Base-by-base conservation (phyloP, 2,888 invertebrate genomes). In the Agonum fuliginosum region DNA sequence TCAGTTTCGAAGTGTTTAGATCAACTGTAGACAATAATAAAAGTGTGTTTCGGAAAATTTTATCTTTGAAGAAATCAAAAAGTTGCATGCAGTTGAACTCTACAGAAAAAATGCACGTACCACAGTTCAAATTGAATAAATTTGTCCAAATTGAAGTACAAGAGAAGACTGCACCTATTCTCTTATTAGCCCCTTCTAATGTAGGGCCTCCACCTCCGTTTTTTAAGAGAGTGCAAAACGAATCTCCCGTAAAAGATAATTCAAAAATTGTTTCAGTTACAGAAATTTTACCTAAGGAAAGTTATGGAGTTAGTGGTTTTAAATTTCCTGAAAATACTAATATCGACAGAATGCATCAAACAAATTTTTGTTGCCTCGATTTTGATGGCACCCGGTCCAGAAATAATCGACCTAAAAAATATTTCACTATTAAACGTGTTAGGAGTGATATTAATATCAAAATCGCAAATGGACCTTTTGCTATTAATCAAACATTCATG, bases 1-100 rank as follows among this genome's bases (percentile, higher is more conserved):
- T 76, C 14, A 30, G 37, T 37, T 76, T 76, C 5, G 76, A 76
- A 76, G 51, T 76, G 1, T 69, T 69, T 22, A 46, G 43, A 22
- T 20, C 76, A 14, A 14, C 67, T 3, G n/a, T 62, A 6, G 65
- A 74, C 6, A 12, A 10, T 4, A 65, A 51, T n/a, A n/a, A n/a
- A n/a, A 43, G 74, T 74, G 8, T 65, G 5, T 22, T 22, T 10
- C 20, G 22, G 3, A 37, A 43, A 41, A 67, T 17, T 12, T 41
- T 67, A 20, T 67, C 67, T 20, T 14, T 67, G 6, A 27, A 14
- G 6, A 10, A 62, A 27, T 62, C 58, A 3, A 14, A 17, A 14
- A 62, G 58, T 62, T 62, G 58, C 14, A 62, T 10, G 5, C 27
- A 62, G 4, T 8, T 62, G 30, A 14, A 10, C 12, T 14, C 27